Evolutionary conservation across 2,888 invertebrate genomes (phyloP), one percentile per base, ranked within the genome.

Genomic region (Nowickia ferox): DNA sequence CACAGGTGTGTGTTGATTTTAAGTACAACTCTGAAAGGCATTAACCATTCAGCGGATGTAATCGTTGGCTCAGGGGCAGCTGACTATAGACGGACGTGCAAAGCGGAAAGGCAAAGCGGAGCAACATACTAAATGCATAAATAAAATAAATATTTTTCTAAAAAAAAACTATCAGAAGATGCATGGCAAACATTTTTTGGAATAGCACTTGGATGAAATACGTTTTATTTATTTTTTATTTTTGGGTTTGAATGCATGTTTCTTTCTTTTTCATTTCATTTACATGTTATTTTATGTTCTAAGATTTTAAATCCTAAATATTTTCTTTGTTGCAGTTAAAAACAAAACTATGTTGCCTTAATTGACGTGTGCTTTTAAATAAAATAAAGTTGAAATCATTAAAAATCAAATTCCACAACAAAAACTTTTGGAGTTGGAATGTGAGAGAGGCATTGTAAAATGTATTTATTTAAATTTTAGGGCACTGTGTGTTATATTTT

Each of bases 1-100:
- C 83, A 74, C 83, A 84, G 77, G 83, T 84, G 77, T 80, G 63
- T 83, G 65, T 77, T 72, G 51, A 40, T 19, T 74, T 59, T 68
- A 61, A 51, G 9, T n/a, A 11, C 51, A 44, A 51, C 13, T 22
- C 10, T 30, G 3, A 55, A 57, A 13, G 38, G 17, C 40, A 65
- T 19, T 76, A 15, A 71, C 13, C 19, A 53, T 38, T 44, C 44
- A 72, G 38, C 55, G 55, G 44, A 40, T 72, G 44, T 55, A 13
- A 42, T 17, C 40, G 51, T 77, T 42, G 6, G 30, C 48, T 68
- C 17, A 40, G 11, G 11, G 13, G 13, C 68, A 77, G 19, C 51
- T 51, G 38, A 48, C 19, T 48, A 17, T 8, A 48, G 1, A 46
- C 8, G 9, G 4, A 4, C 19, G 17, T 38, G 9, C 15, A 6